Evolutionary conservation across 1,140 invertebrate species (phyloP), one percentile per base, ranked within the genome.

Genomic region (Tribolium madens): DNA sequence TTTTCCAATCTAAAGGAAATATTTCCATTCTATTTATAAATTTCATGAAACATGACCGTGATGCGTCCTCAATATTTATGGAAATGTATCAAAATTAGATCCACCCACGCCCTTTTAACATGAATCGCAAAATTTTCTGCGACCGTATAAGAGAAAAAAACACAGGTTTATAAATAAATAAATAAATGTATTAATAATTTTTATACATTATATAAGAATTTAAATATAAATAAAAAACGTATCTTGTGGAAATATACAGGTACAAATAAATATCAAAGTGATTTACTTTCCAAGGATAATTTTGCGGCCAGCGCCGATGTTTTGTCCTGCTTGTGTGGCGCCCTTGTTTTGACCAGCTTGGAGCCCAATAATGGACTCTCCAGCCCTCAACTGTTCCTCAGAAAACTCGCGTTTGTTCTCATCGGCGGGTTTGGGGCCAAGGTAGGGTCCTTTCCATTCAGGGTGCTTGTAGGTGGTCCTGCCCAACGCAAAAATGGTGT

Each of bases 281-380:
- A 50, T 85, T 92, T 91, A 96, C 90, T 96, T 96, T 88, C 94
- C 94, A 82, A 96, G 89, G 79, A 96, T 88, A 86, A 96, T 96
- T 87, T 95, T 95, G 84, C 95, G 91, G 76, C 93, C 93, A 80
- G 97, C 97, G 70, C 97, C 97, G 73, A 99, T 92, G 86, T 93
- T 99, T 85, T 95, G 92, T 2, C 98, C 98, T 48, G 94, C 91
- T 87, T 97, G 96, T 50, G 94, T 94, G 78, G 96, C 96, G 42
- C 96, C 97, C 85, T 97, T 97, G 90, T 99, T 99, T 81, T 91
- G 92, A n/a, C 97, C 97, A 81, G 96, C 96, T 88, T 99, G 97
- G 9, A 99, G 91, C 82, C 96, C 96, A 83, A 98, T 96, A 52
- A 98, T 89, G 48, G 91, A 91, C 85, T 98, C 92, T 7, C 97